Percentiles rank a stretch among this genome's conserved stretches.
Conservation (phyloP, 2,888 invertebrate genomes). For the Unio delphinus region DNA sequence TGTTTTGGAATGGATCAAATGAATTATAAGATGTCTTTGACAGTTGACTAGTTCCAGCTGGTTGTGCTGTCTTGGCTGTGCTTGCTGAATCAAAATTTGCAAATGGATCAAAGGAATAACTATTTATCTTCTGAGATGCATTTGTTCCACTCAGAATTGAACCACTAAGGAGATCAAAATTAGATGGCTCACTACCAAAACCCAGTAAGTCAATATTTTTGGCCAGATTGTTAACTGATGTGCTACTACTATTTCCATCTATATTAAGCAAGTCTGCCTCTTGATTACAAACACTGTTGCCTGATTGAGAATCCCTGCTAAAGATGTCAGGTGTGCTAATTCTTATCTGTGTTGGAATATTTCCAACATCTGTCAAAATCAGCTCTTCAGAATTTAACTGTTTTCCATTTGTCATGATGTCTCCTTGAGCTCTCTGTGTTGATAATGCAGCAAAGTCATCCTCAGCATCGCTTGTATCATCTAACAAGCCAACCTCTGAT, state of each 20-base stretch:
- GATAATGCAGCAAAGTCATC: constrained; percentile 57
- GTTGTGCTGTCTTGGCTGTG: constrained; percentile 20
- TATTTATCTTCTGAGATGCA: constrained; percentile 10
- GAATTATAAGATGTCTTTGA: constrained; percentile 23
- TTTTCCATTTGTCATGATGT: constrained; percentile 5
- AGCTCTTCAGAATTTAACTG: background rate
- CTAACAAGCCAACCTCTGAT: constrained; percentile 38
- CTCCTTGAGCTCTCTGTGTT: constrained; percentile 20
- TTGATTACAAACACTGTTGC: constrained; percentile 7
- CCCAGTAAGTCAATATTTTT: constrained; percentile 48
- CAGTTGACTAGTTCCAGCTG: constrained; percentile 23
- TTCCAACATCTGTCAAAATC: too few relatives aligned
- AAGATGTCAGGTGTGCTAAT: constrained; percentile 6
- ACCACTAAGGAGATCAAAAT: constrained; percentile 57
- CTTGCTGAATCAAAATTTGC: constrained; percentile 34
- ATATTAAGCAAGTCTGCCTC: constrained; percentile 57
- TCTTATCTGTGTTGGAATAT: background rate
- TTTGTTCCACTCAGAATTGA: constrained; percentile 10
- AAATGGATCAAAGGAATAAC: constrained; percentile 64
- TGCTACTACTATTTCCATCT: constrained; percentile 9
- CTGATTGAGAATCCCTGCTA: background rate
- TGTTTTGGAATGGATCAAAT: constrained; percentile 59
- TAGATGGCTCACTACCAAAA: constrained; percentile 46
- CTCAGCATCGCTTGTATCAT: constrained; percentile 53
- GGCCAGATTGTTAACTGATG: constrained; percentile 23